These are phyloP conservation scores for Zele albiditarsus DNA, from an alignment of 2,888 invertebrate species.

Conservation along the genomic window DNA sequence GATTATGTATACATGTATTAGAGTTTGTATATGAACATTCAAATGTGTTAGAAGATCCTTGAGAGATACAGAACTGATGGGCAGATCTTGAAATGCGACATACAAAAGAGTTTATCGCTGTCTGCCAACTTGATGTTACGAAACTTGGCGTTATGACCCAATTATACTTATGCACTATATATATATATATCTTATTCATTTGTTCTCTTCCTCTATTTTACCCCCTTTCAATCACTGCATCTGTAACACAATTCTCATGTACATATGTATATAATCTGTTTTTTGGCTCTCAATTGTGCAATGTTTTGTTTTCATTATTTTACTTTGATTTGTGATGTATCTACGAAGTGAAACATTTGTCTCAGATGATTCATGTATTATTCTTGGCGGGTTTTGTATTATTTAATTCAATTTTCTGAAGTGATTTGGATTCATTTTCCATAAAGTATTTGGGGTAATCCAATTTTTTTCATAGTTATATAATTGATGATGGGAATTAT, in stretches of 20 bases:
- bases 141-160: slow-evolving; percentile 42
- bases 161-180: slow-evolving; percentile 34
- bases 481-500: no score
- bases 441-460: no score
- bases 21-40: background rate
- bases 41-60: slow-evolving; percentile 2
- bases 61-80: slow-evolving; percentile 14
- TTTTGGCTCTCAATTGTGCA: background rate
- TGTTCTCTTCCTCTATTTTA: background rate
- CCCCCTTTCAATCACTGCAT: background rate
- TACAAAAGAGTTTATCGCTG: slow-evolving; percentile 27
- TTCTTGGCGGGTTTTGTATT: no score
- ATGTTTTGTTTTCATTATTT: background rate
- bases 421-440: no score
- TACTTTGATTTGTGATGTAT: background rate
- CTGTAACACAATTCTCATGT: background rate
- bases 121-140: slow-evolving; percentile 38
- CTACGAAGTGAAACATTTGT: no score
- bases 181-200: background rate
- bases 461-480: no score
- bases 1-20: background rate
- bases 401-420: no score
- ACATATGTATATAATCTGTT: no score
- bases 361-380: no score
- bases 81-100: slow-evolving; percentile 15